Evolutionary conservation across 1,140 invertebrate species (phyloP), one percentile per base, ranked within the genome.

Genomic region (Zaprionus inermis): DNA sequence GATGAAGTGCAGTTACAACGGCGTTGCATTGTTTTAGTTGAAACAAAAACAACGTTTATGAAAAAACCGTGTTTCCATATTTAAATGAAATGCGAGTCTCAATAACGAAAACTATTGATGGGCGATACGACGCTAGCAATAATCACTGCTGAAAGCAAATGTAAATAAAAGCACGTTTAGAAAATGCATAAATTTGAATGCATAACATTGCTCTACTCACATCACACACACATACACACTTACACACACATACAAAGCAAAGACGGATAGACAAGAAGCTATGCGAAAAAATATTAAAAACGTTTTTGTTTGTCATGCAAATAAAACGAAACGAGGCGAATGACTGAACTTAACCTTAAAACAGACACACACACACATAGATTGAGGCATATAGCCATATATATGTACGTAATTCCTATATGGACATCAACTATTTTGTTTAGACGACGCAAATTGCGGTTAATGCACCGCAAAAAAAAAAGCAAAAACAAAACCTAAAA

Each of bases 291-390:
- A 65, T 55, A 60, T 77, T 60, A 72, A 68, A 64, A 68, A 78
- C 67, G 57, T 61, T 71, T 78, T 73, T 75, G 61, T 74, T 80
- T 78, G 66, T 63, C 75, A 80, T 78, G 78, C 78, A 78, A 74
- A 80, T 80, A 56, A 70, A 74, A 74, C 59, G 71, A 80, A 80
- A 74, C 78, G 76, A 77, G 78, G 78, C 78, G 76, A 80, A 80
- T 80, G 78, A 80, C 78, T 79, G 78, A 80, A 80, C 75, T 78
- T 78, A 80, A 80, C 78, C 76, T 80, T 78, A 79, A 79, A 79
- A 78, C 32, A 58, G 18, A 61, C 30, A 72, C 46, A 72, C 34
- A 66, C 46, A 68, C 22, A 66, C 41, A 57, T 36, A 24, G 22
- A 16, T 7, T 14, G 18, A 36, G 38, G 18, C 32, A 51, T 61